Evolutionary conservation across 2,888 invertebrate species (phyloP).

Genomic region (Lordiphosa andalusiaca): DNA sequence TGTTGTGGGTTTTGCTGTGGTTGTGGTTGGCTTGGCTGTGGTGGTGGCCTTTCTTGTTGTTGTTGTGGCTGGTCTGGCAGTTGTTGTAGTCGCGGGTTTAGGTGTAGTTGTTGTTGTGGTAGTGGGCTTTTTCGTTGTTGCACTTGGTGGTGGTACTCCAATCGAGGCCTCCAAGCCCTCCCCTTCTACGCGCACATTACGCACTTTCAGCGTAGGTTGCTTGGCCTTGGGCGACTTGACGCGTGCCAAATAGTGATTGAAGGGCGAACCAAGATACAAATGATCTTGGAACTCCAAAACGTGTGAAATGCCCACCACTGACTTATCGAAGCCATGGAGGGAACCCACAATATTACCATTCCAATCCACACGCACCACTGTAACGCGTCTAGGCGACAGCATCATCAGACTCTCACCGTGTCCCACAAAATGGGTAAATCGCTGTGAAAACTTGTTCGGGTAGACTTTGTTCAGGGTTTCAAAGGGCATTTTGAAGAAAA

Average conservation of each 20-base stretch:
- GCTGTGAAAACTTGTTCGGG: constrained; percentile 85
- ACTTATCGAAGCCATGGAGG: constrained; percentile 84
- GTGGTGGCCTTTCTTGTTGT: constrained; percentile 45
- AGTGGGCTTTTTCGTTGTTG: constrained; percentile 44
- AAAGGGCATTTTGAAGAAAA: constrained; percentile 84
- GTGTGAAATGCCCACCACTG: constrained; percentile 83
- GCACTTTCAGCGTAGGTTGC: constrained; percentile 73
- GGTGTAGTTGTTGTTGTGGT: constrained; percentile 57
- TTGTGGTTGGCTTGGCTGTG: constrained; percentile 45
- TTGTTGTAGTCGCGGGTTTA: constrained; percentile 47
- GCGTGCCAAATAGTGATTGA: constrained; percentile 84
- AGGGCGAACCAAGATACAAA: constrained; percentile 86
- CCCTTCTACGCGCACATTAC: constrained; percentile 77
- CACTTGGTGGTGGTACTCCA: constrained; percentile 52
- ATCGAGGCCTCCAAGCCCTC: constrained; percentile 72
- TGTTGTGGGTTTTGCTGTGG: constrained; percentile 45
- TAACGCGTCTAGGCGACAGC: constrained; percentile 80
- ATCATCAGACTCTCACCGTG: constrained; percentile 82
- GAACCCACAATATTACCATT: constrained; percentile 87
- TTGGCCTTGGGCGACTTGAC: constrained; percentile 82
- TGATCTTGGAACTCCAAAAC: constrained; percentile 84
- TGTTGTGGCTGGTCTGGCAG: constrained; percentile 41
- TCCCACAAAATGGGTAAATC: constrained; percentile 85
- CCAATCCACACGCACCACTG: constrained; percentile 86
- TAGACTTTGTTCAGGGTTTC: constrained; percentile 83